Percentiles rank a stretch among this genome's conserved stretches.
Evolutionary conservation across 30 jellyfish, hydroid and myxozoan genomes (phyloP).

Genomic region (Aurelia aurita): DNA sequence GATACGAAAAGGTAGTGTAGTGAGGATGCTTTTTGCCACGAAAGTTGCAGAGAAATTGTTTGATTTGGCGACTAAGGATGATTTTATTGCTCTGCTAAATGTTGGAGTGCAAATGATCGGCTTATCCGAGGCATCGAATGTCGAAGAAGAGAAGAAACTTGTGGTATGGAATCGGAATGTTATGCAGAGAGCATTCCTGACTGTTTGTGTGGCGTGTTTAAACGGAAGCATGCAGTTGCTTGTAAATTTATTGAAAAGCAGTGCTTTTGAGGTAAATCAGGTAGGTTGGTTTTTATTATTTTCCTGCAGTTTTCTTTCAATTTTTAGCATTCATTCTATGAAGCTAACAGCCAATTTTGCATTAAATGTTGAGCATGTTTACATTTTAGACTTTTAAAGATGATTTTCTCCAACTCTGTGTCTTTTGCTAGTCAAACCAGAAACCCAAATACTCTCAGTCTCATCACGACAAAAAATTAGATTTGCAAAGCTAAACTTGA

Average conservation of each 20-base stretch:
- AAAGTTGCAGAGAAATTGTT: constrained; percentile 25
- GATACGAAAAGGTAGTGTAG: constrained; percentile 15
- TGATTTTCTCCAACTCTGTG: no score
- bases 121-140: constrained; percentile 18
- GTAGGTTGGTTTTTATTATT: not conserved
- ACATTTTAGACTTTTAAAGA: no score
- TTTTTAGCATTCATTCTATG: no score
- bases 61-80: constrained; percentile 27
- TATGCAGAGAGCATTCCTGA: constrained; percentile 49
- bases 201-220: constrained; percentile 55
- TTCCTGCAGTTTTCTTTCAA: no score
- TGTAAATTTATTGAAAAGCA: constrained; percentile 21
- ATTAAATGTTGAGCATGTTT: no score
- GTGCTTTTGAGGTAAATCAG: constrained; percentile 41
- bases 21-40: constrained; percentile 38
- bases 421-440: no score
- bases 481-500: no score
- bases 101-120: constrained; percentile 51
- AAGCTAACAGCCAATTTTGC: no score
- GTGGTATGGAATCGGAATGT: constrained; percentile 36
- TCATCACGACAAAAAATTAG: no score
- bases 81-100: constrained; percentile 34
- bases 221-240: constrained; percentile 48
- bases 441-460: no score
- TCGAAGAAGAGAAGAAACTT: constrained; percentile 34